These are phyloP conservation scores for Branchipolynoe longqiensis DNA, from an alignment of 2,888 invertebrate genomes.

Conservation along the genomic window DNA sequence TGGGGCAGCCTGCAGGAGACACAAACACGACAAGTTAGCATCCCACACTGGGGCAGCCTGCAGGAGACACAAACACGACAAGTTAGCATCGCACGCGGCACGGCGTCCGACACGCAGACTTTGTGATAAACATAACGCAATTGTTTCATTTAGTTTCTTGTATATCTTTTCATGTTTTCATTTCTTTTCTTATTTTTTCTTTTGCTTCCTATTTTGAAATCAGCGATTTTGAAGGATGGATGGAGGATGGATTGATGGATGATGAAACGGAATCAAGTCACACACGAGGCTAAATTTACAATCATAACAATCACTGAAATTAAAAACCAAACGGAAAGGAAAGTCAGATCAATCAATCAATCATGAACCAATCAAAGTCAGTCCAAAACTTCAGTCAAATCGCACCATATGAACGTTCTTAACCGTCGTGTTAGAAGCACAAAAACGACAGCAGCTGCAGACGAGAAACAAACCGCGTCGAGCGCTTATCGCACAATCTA, in stretches of 20 bases:
- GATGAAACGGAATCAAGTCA: too few species aligned
- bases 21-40: background rate
- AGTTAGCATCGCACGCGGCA: conserved; percentile 40
- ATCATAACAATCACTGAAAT: conserved; percentile 39
- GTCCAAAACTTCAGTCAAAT: conserved; percentile 34
- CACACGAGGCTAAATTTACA: too few species aligned
- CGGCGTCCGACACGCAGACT: too few species aligned
- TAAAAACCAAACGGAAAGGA: conserved; percentile 29
- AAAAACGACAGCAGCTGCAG: conserved; percentile 38
- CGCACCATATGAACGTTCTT: conserved; percentile 47
- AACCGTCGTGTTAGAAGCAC: conserved; percentile 51
- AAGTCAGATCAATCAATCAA: too few species aligned
- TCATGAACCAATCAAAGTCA: conserved; percentile 49
- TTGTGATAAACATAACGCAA: too few species aligned
- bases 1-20: conserved; percentile 51
- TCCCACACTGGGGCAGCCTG: conserved; percentile 57
- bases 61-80: background rate
- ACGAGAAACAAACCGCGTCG: background rate
- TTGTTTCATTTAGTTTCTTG: too few species aligned
- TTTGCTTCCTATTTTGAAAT: too few species aligned
- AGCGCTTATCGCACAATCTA: background rate
- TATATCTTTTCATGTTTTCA: too few species aligned
- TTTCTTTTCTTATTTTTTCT: too few species aligned
- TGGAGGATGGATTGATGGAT: too few species aligned
- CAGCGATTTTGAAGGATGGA: too few species aligned